Conservation (phyloP, 2,888 invertebrate species). For the Cecidostiba fungosa region DNA sequence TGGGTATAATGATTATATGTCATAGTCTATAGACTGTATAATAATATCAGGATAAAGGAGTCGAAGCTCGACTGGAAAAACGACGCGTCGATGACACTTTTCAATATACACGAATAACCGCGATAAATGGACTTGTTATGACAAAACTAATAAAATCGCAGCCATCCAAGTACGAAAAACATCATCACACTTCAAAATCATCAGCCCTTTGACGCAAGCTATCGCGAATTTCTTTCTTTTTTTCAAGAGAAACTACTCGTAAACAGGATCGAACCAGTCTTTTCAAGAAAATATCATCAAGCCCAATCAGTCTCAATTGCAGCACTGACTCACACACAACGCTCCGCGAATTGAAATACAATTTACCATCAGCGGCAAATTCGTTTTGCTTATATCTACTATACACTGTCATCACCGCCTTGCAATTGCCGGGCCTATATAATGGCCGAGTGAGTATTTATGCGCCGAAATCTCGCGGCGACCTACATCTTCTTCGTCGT, state of each 20-base stretch:
- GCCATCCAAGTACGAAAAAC: background rate
- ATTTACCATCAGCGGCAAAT: conserved; percentile 33
- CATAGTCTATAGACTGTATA: too few species aligned
- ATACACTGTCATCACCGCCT: background rate
- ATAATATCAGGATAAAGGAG: too few species aligned
- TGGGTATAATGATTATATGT: too few species aligned
- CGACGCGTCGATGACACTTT: background rate
- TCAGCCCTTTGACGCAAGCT: too few species aligned
- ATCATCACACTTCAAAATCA: background rate
- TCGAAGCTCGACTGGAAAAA: too few species aligned
- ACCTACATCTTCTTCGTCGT: conserved; percentile 11
- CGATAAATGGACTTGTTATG: too few species aligned
- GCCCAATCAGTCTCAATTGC: conserved; percentile 58
- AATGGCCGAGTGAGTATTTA: background rate
- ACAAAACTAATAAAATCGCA: too few species aligned
- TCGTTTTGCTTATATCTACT: conserved; percentile 25
- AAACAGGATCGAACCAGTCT: conserved; percentile 57
- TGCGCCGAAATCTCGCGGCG: conserved; percentile 27
- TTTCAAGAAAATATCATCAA: conserved; percentile 54
- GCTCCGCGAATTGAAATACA: conserved; percentile 19
- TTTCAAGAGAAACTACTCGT: background rate
- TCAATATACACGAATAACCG: too few species aligned
- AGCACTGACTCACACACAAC: background rate
- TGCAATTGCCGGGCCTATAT: conserved; percentile 27
- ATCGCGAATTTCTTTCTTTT: background rate